Conservation (phyloP, 1,140 invertebrate species). For the Drosophila melanogaster region DNA sequence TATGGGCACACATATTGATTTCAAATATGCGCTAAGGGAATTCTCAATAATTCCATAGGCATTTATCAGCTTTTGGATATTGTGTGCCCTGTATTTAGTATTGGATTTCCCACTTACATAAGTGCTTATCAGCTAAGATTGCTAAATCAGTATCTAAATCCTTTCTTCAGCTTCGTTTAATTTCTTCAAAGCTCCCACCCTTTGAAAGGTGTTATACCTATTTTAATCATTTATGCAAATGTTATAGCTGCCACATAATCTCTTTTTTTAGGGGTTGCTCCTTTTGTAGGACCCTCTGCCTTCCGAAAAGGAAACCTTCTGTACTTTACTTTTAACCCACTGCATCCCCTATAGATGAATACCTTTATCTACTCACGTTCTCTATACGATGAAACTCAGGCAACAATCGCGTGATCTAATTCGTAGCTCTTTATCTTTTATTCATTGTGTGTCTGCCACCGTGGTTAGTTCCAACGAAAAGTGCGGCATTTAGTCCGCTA, state of each 20-base stretch:
- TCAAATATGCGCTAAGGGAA: constrained; percentile 19
- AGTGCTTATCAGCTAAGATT: neutral
- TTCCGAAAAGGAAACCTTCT: constrained; percentile 12
- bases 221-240: constrained; percentile 23
- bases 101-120: neutral
- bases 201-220: neutral
- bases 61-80: neutral
- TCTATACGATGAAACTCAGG: constrained; percentile 9
- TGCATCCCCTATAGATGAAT: constrained; percentile 22
- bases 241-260: neutral
- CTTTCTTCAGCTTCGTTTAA: too few species aligned
- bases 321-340: neutral
- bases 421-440: constrained; percentile 37
- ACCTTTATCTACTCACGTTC: constrained; percentile 16
- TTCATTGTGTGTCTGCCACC: constrained; percentile 35
- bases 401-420: constrained; percentile 46
- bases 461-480: constrained; percentile 34
- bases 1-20: constrained; percentile 28
- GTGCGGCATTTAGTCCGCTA: constrained; percentile 45
- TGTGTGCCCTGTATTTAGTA: neutral
- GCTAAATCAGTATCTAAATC: neutral
- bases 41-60: constrained; percentile 2
- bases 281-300: constrained; percentile 23
- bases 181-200: neutral
- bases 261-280: constrained; percentile 7